Evolutionary conservation across 92 coral and sea anemone species (phyloP).

Genomic region (Epizoanthus fatuus): DNA sequence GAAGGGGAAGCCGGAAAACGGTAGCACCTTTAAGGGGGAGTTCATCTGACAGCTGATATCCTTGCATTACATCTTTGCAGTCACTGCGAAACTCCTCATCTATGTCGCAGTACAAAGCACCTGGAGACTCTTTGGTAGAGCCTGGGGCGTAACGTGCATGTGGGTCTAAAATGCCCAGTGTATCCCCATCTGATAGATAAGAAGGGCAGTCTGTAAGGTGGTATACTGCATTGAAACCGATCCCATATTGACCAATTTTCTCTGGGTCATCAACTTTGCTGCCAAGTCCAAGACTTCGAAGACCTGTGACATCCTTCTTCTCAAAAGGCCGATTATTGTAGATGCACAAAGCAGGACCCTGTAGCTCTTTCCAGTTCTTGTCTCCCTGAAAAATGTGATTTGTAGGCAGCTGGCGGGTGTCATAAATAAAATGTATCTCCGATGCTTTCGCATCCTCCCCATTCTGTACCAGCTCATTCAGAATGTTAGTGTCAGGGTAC

Average conservation of each 20-base stretch:
- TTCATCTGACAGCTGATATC: slow-evolving; percentile 19
- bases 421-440: slow-evolving; percentile 39
- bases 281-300: slow-evolving; percentile 48
- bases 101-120: not conserved
- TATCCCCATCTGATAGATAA: slow-evolving; percentile 34
- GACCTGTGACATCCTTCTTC: slow-evolving; percentile 30
- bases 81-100: slow-evolving; percentile 11
- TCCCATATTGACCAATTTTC: slow-evolving; percentile 47
- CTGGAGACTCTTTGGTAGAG: slow-evolving; percentile 20
- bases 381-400: slow-evolving; percentile 11
- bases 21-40: slow-evolving; percentile 37
- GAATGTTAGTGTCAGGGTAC: slow-evolving; percentile 36
- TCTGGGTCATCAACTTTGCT: slow-evolving; percentile 26
- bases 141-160: slow-evolving; percentile 25
- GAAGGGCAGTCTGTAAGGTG: slow-evolving; percentile 58
- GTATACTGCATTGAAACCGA: slow-evolving; percentile 56
- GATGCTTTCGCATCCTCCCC: slow-evolving; percentile 52
- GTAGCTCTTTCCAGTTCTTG: slow-evolving; percentile 28
- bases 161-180: slow-evolving; percentile 47
- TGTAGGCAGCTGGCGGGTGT: slow-evolving; percentile 13
- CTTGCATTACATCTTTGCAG: slow-evolving; percentile 10
- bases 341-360: slow-evolving; percentile 58
- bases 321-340: slow-evolving; percentile 46
- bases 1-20: slow-evolving; percentile 50
- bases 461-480: slow-evolving; percentile 46